phyloP scores from a whole-genome alignment of 2,113 vertebrate species.

The Sander lucioperca region DNA sequence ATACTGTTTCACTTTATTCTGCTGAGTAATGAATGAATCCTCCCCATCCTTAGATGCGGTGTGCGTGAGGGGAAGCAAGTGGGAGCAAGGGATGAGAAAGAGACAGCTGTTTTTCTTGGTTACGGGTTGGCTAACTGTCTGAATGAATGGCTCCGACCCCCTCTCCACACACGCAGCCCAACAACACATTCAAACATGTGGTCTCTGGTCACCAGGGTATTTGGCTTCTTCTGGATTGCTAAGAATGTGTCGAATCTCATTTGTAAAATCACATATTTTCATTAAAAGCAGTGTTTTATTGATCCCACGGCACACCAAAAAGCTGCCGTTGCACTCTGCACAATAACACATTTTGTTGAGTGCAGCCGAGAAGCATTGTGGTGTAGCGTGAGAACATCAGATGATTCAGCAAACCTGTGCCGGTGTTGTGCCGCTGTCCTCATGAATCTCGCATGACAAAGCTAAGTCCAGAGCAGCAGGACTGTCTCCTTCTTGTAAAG shows the following conservation, averaged over 20 bases:
- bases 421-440: not conserved
- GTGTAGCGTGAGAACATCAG: slow-evolving; percentile 28
- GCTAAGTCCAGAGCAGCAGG: slow-evolving; percentile 25
- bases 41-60: slow-evolving; percentile 18
- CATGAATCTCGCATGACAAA: slow-evolving; percentile 36
- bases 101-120: slow-evolving; percentile 69
- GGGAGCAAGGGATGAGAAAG: slow-evolving; percentile 44
- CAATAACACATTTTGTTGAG: slow-evolving; percentile 15
- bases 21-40: slow-evolving; percentile 42
- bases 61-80: slow-evolving; percentile 39
- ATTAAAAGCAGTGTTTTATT: not conserved
- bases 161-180: not conserved
- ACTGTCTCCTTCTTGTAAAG: not conserved
- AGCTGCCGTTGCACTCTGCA: slow-evolving; percentile 8
- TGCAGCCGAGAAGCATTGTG: not conserved
- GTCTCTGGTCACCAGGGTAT: slow-evolving; percentile 46
- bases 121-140: slow-evolving; percentile 49
- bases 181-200: slow-evolving; percentile 47
- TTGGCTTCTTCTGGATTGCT: slow-evolving; percentile 15
- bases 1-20: slow-evolving; percentile 30
- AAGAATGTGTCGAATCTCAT: slow-evolving; percentile 31
- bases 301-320: not conserved
- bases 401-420: slow-evolving; percentile 57
- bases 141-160: slow-evolving; percentile 39
- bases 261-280: slow-evolving; percentile 27